Percentiles rank a stretch among this genome's conserved stretches.
Conservation (phyloP, 2,113 vertebrate species). For the Caracal caracal region DNA sequence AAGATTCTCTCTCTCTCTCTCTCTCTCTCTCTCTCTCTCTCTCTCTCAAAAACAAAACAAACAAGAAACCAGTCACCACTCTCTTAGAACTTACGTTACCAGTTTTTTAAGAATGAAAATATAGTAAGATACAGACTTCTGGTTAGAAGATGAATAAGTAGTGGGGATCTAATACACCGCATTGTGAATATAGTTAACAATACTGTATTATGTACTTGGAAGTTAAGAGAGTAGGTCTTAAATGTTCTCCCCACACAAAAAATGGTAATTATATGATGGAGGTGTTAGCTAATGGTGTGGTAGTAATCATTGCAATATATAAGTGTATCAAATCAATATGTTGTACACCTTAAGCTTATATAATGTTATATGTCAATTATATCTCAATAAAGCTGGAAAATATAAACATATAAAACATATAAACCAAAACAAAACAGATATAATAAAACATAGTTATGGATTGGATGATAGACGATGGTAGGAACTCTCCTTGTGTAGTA, state of each 20-base stretch:
- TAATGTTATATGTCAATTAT: not conserved
- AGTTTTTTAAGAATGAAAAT: constrained; percentile 33
- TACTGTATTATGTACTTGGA: not conserved
- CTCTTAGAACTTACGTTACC: not conserved
- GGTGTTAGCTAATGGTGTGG: not conserved
- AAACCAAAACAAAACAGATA: not conserved
- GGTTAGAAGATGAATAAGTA: not conserved
- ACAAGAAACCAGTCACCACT: not conserved
- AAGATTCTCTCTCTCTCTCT: too few relatives aligned
- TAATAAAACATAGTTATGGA: not conserved
- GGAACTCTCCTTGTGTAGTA: not conserved
- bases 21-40: too few relatives aligned
- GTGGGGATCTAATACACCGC: not conserved
- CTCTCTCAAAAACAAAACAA: too few relatives aligned
- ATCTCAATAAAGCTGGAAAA: not conserved
- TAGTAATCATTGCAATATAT: not conserved
- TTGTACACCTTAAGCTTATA: not conserved
- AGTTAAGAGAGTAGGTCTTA: not conserved
- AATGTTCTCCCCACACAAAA: not conserved
- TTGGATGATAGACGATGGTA: not conserved
- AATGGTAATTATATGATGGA: not conserved
- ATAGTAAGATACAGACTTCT: not conserved
- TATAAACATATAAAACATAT: not conserved
- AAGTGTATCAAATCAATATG: not conserved
- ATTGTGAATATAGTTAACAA: not conserved